Base-by-base conservation (phyloP, 2,113 vertebrate genomes). In the Cnemophilus loriae region DNA sequence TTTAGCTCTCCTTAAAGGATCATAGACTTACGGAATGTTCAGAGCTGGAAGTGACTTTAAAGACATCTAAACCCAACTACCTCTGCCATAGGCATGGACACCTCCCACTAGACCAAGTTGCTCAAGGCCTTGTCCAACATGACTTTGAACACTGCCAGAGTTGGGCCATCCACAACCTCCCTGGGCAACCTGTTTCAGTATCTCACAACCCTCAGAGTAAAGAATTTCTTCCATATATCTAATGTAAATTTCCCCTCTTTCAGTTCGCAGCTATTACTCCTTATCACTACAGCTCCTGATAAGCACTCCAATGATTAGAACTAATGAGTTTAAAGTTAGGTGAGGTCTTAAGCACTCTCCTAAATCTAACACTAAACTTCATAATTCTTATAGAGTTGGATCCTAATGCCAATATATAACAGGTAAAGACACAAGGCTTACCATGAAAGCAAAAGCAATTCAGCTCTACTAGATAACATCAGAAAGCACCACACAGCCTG, bases 331-430 rank as follows among this genome's bases (percentile, higher is more conserved):
- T 80, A 55, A 91, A 90, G 21, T 69, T 86, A 90, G 39, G 32
- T 0, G 0, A 80, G 24, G 10, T n/a, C 16, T 74, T 61, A 65
- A 78, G 27, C 28, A 53, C 5, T 53, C 21, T 53, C 21, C 5
- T 65, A 74, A 83, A 86, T 87, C 41, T 68, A 61, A 26, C 21
- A 39, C 26, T 85, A 77, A 83, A 91, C n/a, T 88, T 80, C 20
- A 8, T 47, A 60, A 70, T 59, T 77, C 30, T 24, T 57, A 16
- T 14, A 22, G 61, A 39, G 52, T 47, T 64, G 49, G 37, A 61
- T 69, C 9, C 14, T 74, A 69, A 85, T 56, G 32, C 5, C 0
- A 1, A 33, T n/a, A 71, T 11, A 11, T 21, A 87, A 24, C 6
- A 47, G 47, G 47, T 27, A 61, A 87, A 84, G 33, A 37, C 42